Evolutionary conservation across 1,140 invertebrate species (phyloP).

Genomic region (Dufourea novaeangliae): DNA sequence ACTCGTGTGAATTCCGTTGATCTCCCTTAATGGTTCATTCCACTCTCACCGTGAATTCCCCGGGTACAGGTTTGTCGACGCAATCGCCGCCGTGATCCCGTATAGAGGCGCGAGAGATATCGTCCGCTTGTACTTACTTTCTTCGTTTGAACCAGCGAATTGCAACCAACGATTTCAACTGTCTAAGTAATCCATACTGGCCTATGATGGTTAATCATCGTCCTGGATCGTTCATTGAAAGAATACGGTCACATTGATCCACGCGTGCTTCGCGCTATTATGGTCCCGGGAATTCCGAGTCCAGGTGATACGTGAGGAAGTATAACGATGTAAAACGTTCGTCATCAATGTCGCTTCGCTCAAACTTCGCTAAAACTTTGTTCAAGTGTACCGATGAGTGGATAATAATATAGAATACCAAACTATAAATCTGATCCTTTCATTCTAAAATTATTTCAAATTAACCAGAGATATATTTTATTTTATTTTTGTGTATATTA

Average conservation of each 20-base stretch:
- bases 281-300: conserved; percentile 13
- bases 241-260: background rate
- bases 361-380: too few species aligned
- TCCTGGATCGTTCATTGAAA: conserved; percentile 5
- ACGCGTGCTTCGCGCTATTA: conserved; percentile 1
- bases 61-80: conserved; percentile 7
- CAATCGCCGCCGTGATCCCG: background rate
- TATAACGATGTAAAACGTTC: background rate
- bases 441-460: too few species aligned
- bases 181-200: background rate
- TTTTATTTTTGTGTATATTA: too few species aligned
- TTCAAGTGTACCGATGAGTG: too few species aligned
- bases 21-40: conserved; percentile 32
- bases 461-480: too few species aligned
- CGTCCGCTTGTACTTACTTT: background rate
- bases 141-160: background rate
- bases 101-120: background rate
- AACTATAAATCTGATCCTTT: too few species aligned
- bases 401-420: too few species aligned
- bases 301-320: background rate
- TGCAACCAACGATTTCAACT: background rate
- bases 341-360: too few species aligned
- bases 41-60: conserved; percentile 46
- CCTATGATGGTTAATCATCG: conserved; percentile 16
- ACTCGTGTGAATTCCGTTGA: conserved; percentile 19